Percentiles rank a stretch among this genome's conserved stretches.
Conservation (phyloP, 2,113 vertebrate species). For the Recurvirostra avosetta region DNA sequence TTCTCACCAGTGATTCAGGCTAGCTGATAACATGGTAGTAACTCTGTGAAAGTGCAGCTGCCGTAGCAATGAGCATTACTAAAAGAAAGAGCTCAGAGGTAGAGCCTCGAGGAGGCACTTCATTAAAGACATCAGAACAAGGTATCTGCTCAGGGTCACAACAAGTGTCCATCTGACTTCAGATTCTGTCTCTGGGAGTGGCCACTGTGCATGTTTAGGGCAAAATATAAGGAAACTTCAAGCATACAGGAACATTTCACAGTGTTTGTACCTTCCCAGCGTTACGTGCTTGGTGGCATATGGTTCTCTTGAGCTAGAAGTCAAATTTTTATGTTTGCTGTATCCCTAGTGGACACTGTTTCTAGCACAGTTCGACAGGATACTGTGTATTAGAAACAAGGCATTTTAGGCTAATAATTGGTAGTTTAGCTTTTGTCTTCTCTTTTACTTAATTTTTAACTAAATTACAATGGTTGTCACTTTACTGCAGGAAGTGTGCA, state of each 20-base stretch:
- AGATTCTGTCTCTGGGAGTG: neutral
- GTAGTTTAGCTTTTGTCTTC: neutral
- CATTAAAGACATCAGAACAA: neutral
- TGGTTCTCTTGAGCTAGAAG: neutral
- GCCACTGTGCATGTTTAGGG: neutral
- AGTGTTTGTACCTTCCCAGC: rapidly evolving
- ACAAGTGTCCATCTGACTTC: neutral
- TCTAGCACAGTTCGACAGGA: neutral
- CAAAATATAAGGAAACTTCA: neutral
- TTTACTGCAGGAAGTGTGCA: neutral
- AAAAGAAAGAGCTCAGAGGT: neutral
- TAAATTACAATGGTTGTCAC: neutral
- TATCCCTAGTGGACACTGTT: neutral
- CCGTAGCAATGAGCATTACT: neutral
- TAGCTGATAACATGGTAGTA: rapidly evolving
- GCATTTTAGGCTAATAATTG: neutral
- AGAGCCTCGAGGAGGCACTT: neutral
- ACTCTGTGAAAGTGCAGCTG: neutral
- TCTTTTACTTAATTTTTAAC: neutral
- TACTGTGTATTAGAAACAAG: neutral
- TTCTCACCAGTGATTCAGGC: neutral
- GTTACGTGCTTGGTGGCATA: rapidly evolving
- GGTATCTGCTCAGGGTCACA: neutral
- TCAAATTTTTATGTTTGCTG: neutral
- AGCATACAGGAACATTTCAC: neutral